A percentile compares a stretch with the other conserved stretches of the same genome.
These are phyloP conservation scores for Leucophora obtusa DNA, from an alignment of 2,888 invertebrate species.

Conservation along the genomic window DNA sequence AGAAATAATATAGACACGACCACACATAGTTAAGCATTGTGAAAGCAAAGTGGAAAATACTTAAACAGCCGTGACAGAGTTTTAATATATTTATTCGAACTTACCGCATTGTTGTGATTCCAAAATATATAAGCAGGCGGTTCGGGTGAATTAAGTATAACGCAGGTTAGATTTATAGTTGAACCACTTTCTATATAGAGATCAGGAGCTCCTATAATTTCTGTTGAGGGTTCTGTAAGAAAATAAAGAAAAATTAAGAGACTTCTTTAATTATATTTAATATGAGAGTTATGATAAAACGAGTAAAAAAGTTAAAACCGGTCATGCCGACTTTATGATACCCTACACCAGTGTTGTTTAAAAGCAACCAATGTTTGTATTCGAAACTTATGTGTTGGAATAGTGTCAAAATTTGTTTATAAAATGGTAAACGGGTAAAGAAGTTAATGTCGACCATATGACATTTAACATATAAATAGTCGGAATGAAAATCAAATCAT, in stretches of 20 bases:
- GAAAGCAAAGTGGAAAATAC: background rate
- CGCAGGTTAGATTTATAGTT: slow-evolving; percentile 95
- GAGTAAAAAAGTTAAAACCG: too few species aligned
- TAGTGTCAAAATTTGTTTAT: too few species aligned
- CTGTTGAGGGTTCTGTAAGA: slow-evolving; percentile 92
- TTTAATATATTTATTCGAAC: slow-evolving; percentile 73
- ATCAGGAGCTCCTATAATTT: slow-evolving; percentile 94
- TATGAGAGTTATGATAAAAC: too few species aligned
- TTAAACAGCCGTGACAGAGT: background rate
- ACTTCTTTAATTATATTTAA: background rate
- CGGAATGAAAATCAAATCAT: too few species aligned
- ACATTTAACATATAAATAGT: too few species aligned
- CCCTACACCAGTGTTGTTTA: too few species aligned
- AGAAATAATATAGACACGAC: slow-evolving; percentile 8
- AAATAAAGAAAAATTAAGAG: background rate
- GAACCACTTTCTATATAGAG: slow-evolving; percentile 95
- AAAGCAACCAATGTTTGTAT: too few species aligned
- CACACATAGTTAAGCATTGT: background rate
- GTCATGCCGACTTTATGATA: too few species aligned
- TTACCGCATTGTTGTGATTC: slow-evolving; percentile 96
- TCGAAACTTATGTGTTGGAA: too few species aligned
- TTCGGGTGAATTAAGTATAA: slow-evolving; percentile 93
- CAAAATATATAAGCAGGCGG: slow-evolving; percentile 96
- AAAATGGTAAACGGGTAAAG: too few species aligned
- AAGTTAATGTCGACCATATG: too few species aligned